Percentiles rank a stretch among this genome's conserved stretches.
These are phyloP conservation scores for Xanthorhoe spadicearia DNA, from an alignment of 2,888 invertebrate genomes.

Conservation along the genomic window DNA sequence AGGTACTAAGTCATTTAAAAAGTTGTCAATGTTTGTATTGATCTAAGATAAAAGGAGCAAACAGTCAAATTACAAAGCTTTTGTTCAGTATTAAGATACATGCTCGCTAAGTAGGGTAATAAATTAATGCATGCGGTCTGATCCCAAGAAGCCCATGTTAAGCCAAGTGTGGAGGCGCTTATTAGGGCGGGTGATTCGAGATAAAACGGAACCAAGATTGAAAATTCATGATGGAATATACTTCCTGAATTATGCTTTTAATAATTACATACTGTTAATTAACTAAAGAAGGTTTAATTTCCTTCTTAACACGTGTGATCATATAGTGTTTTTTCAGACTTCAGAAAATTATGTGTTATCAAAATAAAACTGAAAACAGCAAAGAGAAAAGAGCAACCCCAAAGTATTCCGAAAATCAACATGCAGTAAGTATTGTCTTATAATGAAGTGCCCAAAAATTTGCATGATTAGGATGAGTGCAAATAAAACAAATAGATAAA, in stretches of 20 bases:
- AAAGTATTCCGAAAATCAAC: no score
- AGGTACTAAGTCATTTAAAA: no score
- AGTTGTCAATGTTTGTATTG: no score
- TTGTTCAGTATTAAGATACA: constrained; percentile 23
- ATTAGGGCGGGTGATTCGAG: constrained; percentile 27
- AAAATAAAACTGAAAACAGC: no score
- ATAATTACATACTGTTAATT: neutral
- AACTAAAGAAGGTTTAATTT: neutral
- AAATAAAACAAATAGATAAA: constrained; percentile 52
- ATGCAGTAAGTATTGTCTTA: neutral
- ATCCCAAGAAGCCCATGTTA: constrained; percentile 33
- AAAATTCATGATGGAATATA: constrained; percentile 10
- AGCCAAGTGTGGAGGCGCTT: constrained; percentile 31
- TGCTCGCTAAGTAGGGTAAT: constrained; percentile 34
- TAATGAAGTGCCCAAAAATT: neutral
- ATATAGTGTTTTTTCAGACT: no score
- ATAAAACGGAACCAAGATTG: constrained; percentile 14
- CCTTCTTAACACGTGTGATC: neutral
- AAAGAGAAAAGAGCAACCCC: no score
- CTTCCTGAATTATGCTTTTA: neutral
- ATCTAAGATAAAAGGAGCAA: no score
- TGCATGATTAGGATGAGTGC: constrained; percentile 21
- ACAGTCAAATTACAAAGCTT: constrained; percentile 17
- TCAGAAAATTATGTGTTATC: no score
- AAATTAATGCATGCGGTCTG: constrained; percentile 40